These are phyloP conservation scores for Litoditis marina DNA, from an alignment of 2,888 invertebrate genomes.

Conservation along the genomic window DNA sequence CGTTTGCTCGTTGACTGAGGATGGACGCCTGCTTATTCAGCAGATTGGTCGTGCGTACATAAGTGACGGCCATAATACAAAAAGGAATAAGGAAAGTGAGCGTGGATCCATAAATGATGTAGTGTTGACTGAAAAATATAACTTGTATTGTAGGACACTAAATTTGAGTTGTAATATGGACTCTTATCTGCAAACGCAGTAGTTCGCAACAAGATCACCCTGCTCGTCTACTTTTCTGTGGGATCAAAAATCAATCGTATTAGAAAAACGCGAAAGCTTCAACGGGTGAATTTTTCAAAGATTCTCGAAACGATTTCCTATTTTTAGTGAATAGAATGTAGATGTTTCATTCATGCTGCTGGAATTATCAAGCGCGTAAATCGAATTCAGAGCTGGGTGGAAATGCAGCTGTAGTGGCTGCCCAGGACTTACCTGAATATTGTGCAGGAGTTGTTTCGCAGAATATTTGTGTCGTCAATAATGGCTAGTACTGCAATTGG, in stretches of 20 bases:
- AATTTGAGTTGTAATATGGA: neutral
- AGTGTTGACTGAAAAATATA: slow-evolving; percentile 38
- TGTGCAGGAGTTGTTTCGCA: slow-evolving; percentile 63
- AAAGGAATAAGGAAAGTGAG: slow-evolving; percentile 93
- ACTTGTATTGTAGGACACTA: neutral
- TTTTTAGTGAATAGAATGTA: too few species aligned
- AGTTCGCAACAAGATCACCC: too few species aligned
- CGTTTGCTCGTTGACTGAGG: slow-evolving; percentile 43
- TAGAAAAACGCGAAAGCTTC: too few species aligned
- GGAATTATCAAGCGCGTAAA: too few species aligned
- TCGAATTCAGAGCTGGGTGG: too few species aligned
- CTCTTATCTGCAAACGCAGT: too few species aligned
- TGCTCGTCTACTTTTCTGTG: too few species aligned
- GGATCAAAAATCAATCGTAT: too few species aligned
- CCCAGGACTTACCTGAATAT: slow-evolving; percentile 56
- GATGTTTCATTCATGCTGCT: too few species aligned
- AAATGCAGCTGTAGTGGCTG: too few species aligned
- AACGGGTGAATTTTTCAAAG: too few species aligned
- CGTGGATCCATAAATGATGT: slow-evolving; percentile 73
- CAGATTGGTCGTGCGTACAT: slow-evolving; percentile 82
- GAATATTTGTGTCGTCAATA: slow-evolving; percentile 65
- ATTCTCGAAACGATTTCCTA: too few species aligned
- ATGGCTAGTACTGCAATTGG: slow-evolving; percentile 71
- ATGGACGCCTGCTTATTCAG: slow-evolving; percentile 68
- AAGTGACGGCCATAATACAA: slow-evolving; percentile 90